Percentiles rank a stretch among this genome's conserved stretches.
Evolutionary conservation across 1,140 invertebrate genomes (phyloP).

Genomic region (Andricus grossulariae): DNA sequence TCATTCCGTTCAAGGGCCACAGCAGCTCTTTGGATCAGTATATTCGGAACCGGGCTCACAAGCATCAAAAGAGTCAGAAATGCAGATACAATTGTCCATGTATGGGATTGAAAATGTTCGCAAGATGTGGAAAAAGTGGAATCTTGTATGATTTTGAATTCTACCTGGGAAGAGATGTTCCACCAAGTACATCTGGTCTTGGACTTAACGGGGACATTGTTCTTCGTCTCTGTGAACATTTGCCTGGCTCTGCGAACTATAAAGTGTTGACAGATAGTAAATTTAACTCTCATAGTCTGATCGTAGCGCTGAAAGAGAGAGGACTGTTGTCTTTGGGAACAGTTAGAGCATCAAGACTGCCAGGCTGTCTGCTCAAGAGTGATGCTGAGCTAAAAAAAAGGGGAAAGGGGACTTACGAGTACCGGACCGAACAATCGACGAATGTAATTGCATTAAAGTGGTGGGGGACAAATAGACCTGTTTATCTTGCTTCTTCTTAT

Average conservation of each 20-base stretch:
- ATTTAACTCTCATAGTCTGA: constrained; percentile 60
- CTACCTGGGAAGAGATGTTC: constrained; percentile 61
- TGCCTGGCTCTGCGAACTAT: constrained; percentile 59
- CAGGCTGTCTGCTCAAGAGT: constrained; percentile 56
- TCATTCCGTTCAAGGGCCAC: constrained; percentile 70
- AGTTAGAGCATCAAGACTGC: constrained; percentile 64
- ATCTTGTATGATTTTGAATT: constrained; percentile 70
- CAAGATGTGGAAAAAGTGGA: constrained; percentile 61
- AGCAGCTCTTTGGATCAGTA: constrained; percentile 70
- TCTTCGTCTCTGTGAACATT: constrained; percentile 56
- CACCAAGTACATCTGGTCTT: constrained; percentile 58
- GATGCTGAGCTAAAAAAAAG: constrained; percentile 65
- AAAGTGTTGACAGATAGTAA: constrained; percentile 68
- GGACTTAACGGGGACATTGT: constrained; percentile 64
- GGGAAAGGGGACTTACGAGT: constrained; percentile 48
- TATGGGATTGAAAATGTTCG: constrained; percentile 69
- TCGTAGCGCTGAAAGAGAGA: constrained; percentile 58
- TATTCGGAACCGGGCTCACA: constrained; percentile 67
- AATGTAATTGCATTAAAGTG: constrained; percentile 55
- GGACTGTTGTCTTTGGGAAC: constrained; percentile 68
- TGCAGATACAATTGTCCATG: neutral
- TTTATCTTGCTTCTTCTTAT: constrained; percentile 57
- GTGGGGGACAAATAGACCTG: constrained; percentile 58
- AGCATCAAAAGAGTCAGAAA: constrained; percentile 50
- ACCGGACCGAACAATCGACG: constrained; percentile 36